Conservation (phyloP, 2,888 invertebrate species). For the Ochlodes sylvanus region DNA sequence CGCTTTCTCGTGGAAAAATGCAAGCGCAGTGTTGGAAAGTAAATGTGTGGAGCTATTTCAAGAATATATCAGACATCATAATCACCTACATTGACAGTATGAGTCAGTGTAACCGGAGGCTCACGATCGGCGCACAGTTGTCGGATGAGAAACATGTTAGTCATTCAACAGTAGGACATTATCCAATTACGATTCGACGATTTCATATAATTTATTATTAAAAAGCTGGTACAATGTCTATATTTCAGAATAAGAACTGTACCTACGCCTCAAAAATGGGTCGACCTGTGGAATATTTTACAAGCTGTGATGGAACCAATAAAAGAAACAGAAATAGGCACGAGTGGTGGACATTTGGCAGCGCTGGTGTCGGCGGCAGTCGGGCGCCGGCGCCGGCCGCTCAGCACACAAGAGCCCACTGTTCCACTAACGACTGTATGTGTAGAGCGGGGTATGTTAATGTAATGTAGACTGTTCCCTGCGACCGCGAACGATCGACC, state of each 20-base stretch:
- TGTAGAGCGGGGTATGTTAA: conserved; percentile 10
- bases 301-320: conserved; percentile 28
- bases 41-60: conserved; percentile 58
- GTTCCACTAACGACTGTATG: conserved; percentile 54
- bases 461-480: conserved; percentile 54
- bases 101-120: conserved; percentile 39
- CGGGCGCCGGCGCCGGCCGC: conserved; percentile 66
- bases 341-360: conserved; percentile 48
- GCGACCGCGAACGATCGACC: conserved; percentile 52
- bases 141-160: conserved; percentile 8
- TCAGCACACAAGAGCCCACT: conserved; percentile 67
- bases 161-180: conserved; percentile 7
- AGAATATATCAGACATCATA: conserved; percentile 52
- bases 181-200: background rate
- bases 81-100: conserved; percentile 45
- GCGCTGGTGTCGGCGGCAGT: conserved; percentile 53
- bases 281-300: conserved; percentile 20
- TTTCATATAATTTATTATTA: too few species aligned
- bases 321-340: conserved; percentile 40
- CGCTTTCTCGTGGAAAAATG: conserved; percentile 84
- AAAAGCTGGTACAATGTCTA: too few species aligned
- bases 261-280: conserved; percentile 24
- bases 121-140: conserved; percentile 14
- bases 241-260: background rate
- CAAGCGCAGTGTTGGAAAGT: conserved; percentile 78